Evolutionary conservation across 1,140 invertebrate genomes (phyloP).

Genomic region (Colletes gigas): DNA sequence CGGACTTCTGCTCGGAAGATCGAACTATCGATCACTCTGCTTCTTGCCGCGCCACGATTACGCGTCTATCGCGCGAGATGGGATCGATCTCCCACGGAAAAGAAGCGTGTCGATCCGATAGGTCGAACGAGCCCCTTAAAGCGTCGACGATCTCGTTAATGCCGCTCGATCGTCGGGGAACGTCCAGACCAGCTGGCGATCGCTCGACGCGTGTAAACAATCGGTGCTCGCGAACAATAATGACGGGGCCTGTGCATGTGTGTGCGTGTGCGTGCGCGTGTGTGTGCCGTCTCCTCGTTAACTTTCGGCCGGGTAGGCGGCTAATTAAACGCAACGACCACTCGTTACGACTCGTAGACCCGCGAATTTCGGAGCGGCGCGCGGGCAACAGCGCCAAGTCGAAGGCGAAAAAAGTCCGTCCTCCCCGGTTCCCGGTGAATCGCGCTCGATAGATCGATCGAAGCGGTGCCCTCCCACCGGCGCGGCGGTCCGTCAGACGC

Average conservation of each 20-base stretch:
- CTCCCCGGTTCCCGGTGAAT: constrained; percentile 38
- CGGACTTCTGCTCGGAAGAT: constrained; percentile 27
- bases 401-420: constrained; percentile 27
- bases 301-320: constrained; percentile 22
- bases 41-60: neutral
- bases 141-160: too few relatives aligned
- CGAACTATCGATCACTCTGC: constrained; percentile 4
- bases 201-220: constrained; percentile 4
- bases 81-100: neutral
- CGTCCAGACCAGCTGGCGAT: neutral
- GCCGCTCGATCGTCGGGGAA: too few relatives aligned
- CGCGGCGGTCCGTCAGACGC: constrained; percentile 57
- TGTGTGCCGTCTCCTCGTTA: constrained; percentile 42
- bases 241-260: neutral
- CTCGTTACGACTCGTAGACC: constrained; percentile 18
- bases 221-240: constrained; percentile 23
- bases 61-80: neutral
- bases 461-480: constrained; percentile 50
- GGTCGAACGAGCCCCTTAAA: too few relatives aligned
- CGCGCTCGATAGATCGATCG: constrained; percentile 67
- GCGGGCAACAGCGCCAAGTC: neutral
- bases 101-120: too few relatives aligned
- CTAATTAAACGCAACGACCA: constrained; percentile 46
- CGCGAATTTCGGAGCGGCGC: neutral
- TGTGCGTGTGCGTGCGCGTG: too few relatives aligned